Percentiles rank a stretch among this genome's conserved stretches.
phyloP scores from a whole-genome alignment of 1,140 invertebrate species.

The Holcopasites calliopsidis region DNA sequence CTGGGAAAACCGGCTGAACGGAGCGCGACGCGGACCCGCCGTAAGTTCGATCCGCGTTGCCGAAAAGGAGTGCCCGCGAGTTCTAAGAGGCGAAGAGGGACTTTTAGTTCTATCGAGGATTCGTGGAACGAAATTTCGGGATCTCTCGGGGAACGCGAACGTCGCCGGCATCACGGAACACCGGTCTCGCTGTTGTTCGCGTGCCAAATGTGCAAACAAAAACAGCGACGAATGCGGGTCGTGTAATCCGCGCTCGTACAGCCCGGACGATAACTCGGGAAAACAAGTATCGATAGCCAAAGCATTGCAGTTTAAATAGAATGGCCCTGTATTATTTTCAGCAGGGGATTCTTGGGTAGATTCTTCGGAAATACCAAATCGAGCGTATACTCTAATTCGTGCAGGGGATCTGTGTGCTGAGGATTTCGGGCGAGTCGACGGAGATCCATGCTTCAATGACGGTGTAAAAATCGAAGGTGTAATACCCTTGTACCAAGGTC shows the following conservation, averaged over 20 bases:
- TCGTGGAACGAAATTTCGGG: conserved; percentile 58
- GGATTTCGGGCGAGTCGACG: no score
- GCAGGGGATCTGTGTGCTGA: no score
- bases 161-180: neutral
- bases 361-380: no score
- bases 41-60: neutral
- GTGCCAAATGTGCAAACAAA: conserved; percentile 48
- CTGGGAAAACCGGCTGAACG: conserved; percentile 5
- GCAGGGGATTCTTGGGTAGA: no score
- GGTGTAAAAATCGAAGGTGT: conserved; percentile 38
- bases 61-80: neutral
- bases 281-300: neutral
- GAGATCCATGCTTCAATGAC: conserved; percentile 10
- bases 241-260: neutral
- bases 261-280: neutral
- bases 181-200: conserved; percentile 36
- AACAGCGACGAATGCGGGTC: conserved; percentile 30
- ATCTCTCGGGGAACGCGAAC: conserved; percentile 52
- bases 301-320: no score
- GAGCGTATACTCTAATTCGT: no score
- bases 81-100: neutral
- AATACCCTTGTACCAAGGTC: conserved; percentile 52
- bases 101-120: neutral
- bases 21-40: neutral
- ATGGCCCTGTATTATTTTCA: no score